Percentiles rank a stretch among this genome's conserved stretches.
phyloP scores from a whole-genome alignment of 2,888 invertebrate species.

The Lomographa bimaculata region DNA sequence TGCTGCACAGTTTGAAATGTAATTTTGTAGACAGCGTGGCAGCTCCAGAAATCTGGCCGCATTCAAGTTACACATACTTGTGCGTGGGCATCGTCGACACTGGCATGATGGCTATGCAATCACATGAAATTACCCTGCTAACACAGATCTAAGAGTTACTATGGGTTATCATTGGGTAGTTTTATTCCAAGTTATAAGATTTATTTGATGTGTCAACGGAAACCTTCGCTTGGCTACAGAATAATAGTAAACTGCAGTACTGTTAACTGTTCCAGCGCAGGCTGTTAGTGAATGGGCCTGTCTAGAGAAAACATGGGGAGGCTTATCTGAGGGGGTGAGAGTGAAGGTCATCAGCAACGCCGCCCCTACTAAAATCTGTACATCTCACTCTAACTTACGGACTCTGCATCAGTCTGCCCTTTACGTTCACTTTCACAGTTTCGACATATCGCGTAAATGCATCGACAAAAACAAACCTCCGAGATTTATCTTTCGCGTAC shows the following conservation, averaged over 20 bases:
- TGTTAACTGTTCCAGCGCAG: conserved; percentile 7
- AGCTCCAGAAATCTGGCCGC: neutral
- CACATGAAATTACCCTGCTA: too few relatives aligned
- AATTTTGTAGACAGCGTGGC: conserved; percentile 15
- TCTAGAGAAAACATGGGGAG: conserved; percentile 58
- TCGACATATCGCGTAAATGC: conserved; percentile 63
- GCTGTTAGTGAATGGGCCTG: conserved; percentile 71
- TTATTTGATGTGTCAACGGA: too few relatives aligned
- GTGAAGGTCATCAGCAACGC: conserved; percentile 74
- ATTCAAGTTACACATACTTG: neutral
- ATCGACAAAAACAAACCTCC: conserved; percentile 55
- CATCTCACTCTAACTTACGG: conserved; percentile 52
- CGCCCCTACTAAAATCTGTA: conserved; percentile 63
- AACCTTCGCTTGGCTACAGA: too few relatives aligned
- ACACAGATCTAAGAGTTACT: too few relatives aligned
- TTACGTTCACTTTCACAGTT: conserved; percentile 62
- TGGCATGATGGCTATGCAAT: neutral
- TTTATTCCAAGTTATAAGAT: too few relatives aligned
- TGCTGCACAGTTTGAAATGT: conserved; percentile 27
- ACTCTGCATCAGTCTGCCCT: conserved; percentile 36
- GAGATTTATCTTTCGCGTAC: conserved; percentile 50
- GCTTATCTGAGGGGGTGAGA: conserved; percentile 55
- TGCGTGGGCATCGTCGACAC: neutral
- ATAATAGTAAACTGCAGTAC: conserved; percentile 13
- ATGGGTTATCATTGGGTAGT: too few relatives aligned